Evolutionary conservation across 2,888 invertebrate species (phyloP), one percentile per base, ranked within the genome.

Genomic region (Nephrocerus scutellatus): DNA sequence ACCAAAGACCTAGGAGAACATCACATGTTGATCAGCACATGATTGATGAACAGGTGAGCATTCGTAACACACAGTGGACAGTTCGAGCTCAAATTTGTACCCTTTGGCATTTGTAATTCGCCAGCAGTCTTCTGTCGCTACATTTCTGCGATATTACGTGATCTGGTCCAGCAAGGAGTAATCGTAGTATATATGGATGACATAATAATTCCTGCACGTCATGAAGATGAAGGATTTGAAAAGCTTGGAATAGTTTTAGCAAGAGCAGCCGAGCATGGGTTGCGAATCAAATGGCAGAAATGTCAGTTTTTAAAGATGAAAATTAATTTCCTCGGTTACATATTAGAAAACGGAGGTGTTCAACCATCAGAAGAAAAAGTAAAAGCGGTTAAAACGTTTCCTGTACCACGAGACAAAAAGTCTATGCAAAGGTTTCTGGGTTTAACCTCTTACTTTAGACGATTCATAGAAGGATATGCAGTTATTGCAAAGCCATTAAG

Each of bases 401-500:
- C 38, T 6, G 4, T 19, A 14, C 31, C 32, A 9, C 12, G 4
- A 19, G 16, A 32, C n/a, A 22, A 12, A 12, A 39, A 39, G n/a
- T 3, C 30, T 8, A n/a, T 39, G n/a, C 39, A 36, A 20, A 25
- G 36, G 2, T 39, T 39, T 15, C 9, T 36, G 1, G 43, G 43
- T 6, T 13, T 43, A 10, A 32, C 43, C 1, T 35, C 38, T 2
- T 42, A 42, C 12, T 39, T 43, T 9, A 24, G 38, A 7, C 13
- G 32, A 39, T 41, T 8, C 35, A 43, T 19, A 60, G 57, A 14
- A 10, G 28, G 32, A 8, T 43, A 15, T 41, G 39, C 59, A 5
- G 31, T 44, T 10, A 54, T 58, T 13, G 60, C 61, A 3, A 53
- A 50, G 38, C 58, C 56, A 8, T 41, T 62, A 26, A 54, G 54